phyloP scores from a whole-genome alignment of 2,888 invertebrate species.

The Hymenopus coronatus region DNA sequence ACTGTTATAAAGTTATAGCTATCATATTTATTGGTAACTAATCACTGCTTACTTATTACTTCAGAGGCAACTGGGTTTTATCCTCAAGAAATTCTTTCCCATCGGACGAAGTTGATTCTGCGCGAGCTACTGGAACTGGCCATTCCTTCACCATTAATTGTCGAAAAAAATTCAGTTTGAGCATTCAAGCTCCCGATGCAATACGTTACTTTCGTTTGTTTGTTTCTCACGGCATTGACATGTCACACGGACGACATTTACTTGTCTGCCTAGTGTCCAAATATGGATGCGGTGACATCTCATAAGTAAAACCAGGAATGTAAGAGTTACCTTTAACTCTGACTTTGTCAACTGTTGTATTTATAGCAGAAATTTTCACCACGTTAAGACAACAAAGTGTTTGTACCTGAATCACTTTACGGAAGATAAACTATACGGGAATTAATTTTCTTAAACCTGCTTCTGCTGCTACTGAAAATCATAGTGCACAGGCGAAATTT shows the following conservation, averaged over 20 bases:
- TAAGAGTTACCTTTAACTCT: background rate
- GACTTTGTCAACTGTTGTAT: background rate
- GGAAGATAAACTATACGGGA: no score
- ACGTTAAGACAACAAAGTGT: no score
- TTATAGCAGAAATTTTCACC: background rate
- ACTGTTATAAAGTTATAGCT: background rate
- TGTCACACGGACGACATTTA: background rate
- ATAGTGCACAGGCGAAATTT: no score
- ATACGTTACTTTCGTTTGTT: background rate
- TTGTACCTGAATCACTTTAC: no score
- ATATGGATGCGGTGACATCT: background rate
- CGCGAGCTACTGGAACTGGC: background rate
- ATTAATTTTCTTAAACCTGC: no score
- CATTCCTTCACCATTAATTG: background rate
- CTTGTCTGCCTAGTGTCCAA: background rate
- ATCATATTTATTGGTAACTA: background rate
- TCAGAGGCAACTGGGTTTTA: background rate
- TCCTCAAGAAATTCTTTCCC: background rate
- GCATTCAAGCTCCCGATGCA: background rate
- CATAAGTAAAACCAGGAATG: background rate
- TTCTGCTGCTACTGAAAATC: no score
- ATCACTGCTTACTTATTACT: background rate
- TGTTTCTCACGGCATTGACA: background rate
- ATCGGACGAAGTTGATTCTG: background rate
- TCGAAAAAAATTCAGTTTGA: background rate